Conservation (phyloP, 2,797 vertebrate genomes). For the Falco rusticolus region DNA sequence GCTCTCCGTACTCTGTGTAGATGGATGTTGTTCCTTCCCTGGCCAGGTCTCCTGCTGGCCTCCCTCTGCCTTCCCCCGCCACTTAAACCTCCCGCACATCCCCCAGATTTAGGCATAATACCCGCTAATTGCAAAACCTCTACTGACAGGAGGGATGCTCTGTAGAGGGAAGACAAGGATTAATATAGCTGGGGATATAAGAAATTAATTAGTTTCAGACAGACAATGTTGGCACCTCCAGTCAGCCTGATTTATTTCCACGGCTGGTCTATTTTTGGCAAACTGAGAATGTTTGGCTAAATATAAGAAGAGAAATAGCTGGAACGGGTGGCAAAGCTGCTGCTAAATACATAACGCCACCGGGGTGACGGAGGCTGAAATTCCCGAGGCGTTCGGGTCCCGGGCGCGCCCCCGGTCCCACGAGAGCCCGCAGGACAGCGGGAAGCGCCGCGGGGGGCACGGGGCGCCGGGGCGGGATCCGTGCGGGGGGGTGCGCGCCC, state of each 20-base stretch:
- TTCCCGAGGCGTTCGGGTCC: background rate
- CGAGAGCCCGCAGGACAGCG: too few relatives aligned
- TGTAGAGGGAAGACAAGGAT: background rate
- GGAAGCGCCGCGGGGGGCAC: too few relatives aligned
- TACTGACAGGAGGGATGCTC: background rate
- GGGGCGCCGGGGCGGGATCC: too few relatives aligned
- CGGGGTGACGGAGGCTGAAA: background rate
- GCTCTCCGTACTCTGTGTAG: rapidly evolving
- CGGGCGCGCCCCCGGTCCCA: background rate
- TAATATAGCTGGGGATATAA: background rate
- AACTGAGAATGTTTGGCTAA: background rate
- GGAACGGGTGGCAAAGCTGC: background rate
- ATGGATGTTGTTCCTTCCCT: background rate
- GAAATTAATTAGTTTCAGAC: slow-evolving; percentile 58
- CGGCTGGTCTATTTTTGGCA: slow-evolving; percentile 37
- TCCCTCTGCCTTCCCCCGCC: background rate
- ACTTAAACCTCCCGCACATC: background rate
- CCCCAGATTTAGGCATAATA: background rate
- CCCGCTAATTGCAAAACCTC: background rate
- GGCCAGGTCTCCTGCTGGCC: background rate
- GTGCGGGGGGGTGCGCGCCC: background rate
- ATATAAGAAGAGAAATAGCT: background rate
- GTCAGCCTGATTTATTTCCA: slow-evolving; percentile 49
- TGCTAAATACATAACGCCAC: background rate
- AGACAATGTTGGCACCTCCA: slow-evolving; percentile 50